Base-by-base conservation (phyloP, 2,113 vertebrate species). In the Tor tambroides region DNA sequence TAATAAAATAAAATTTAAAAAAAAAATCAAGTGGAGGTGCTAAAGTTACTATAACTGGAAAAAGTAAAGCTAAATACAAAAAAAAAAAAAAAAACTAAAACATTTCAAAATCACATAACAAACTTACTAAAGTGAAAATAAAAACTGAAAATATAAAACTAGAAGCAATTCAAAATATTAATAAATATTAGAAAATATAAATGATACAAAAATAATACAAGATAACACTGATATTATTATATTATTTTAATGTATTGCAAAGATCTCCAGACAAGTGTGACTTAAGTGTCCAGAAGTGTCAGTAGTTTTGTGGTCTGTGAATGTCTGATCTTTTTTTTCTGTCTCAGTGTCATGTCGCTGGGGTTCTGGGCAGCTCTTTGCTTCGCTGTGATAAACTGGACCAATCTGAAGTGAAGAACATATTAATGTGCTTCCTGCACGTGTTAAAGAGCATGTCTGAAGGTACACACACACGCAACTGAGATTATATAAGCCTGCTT, bases 391-490 rank as follows among this genome's bases (percentile, higher is more conserved):
- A 99, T 91, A 99, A 99, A 92, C 95, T 99, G 87, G 98, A 99
- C 87, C 98, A 99, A 91, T 92, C 95, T 2, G 98, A 99, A 92
- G 98, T 99, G 89, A 98, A 97, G 93, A 99, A 96, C 87, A 94
- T 99, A 61, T 95, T 99, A 83, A 98, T 99, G 97, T 99, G 97
- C 92, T 99, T 99, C 91, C 94, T 99, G 43, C 96, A 99, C 56
- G 96, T 99, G 89, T 94, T 99, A 69, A 99, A 98, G 94, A 99
- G 96, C 95, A 99, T 99, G 98, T 99, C 98, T 87, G 98, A 99
- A 3, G 98, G 98, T 99, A 96, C 79, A 78, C 32, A 51, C 76
- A 59, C 23, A 21, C 15, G 9, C 41, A 43, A 43, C 43, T 46
- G 23, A 7, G 23, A 78, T 43, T 9, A 65, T 59, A 2, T 41